phyloP scores from a whole-genome alignment of 2,113 vertebrate species.

The Caloenas nicobarica region DNA sequence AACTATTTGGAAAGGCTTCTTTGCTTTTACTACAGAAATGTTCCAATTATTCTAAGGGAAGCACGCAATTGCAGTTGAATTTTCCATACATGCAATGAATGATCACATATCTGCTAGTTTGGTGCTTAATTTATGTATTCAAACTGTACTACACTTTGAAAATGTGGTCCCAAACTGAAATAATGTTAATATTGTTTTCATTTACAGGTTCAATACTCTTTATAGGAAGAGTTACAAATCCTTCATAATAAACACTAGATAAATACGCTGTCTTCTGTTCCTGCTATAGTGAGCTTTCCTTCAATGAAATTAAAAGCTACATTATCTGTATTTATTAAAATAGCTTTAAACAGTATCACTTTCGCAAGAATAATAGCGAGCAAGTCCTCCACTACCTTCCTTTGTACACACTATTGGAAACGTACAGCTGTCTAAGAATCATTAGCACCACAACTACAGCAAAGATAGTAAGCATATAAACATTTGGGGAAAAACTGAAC shows the following conservation, averaged over 20 bases:
- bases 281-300: not conserved
- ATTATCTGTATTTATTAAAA: not conserved
- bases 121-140: not conserved
- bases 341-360: not conserved
- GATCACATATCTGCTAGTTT: not conserved
- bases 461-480: not conserved
- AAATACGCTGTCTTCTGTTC: not conserved
- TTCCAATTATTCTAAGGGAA: not conserved
- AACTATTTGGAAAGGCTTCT: not conserved
- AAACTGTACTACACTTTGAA: not conserved
- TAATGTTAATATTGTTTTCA: constrained; percentile 4
- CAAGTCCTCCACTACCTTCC: not conserved
- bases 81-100: not conserved
- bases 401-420: not conserved
- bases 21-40: not conserved
- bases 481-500: not conserved
- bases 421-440: not conserved
- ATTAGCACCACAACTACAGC: not conserved
- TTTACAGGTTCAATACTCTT: constrained; percentile 86
- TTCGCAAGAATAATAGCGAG: not conserved
- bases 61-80: not conserved
- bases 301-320: not conserved
- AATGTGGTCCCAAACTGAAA: not conserved
- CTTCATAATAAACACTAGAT: constrained; percentile 58
- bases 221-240: constrained; percentile 87